phyloP scores from a whole-genome alignment of 35 echinoderm and acorn worm species.

The Apostichopus californicus region DNA sequence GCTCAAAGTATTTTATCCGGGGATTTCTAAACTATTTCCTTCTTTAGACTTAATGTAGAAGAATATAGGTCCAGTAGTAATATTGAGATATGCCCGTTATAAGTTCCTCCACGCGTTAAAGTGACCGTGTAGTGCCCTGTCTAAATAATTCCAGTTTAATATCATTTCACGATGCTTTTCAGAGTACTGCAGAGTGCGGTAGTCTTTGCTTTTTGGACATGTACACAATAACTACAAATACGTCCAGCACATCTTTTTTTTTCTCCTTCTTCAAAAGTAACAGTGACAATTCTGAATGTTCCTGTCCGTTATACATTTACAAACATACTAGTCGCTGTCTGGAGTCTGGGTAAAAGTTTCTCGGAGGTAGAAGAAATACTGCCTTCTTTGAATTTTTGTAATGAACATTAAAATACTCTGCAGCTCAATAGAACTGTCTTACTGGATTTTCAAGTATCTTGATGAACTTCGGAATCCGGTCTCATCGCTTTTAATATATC shows the following conservation, averaged over 20 bases:
- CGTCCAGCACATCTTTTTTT: conserved; percentile 48
- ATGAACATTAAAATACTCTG: too few species aligned
- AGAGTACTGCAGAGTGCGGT: background rate
- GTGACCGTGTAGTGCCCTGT: background rate
- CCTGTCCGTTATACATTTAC: conserved; percentile 37
- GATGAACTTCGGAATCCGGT: too few species aligned
- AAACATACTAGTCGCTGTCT: background rate
- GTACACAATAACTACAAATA: conserved; percentile 49
- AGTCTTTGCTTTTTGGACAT: background rate
- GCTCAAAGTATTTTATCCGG: too few species aligned
- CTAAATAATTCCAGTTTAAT: conserved; percentile 15
- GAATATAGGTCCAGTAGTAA: too few species aligned
- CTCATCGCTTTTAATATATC: too few species aligned
- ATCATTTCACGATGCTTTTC: conserved; percentile 3
- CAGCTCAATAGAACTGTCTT: too few species aligned
- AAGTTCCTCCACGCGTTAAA: conserved; percentile 13
- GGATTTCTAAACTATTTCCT: too few species aligned
- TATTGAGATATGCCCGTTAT: too few species aligned
- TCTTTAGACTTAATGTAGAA: too few species aligned
- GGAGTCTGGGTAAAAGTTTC: background rate
- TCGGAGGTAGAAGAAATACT: background rate
- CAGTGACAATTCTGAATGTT: conserved; percentile 61
- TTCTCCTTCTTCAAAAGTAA: conserved; percentile 31
- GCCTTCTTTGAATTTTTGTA: background rate
- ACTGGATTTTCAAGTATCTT: too few species aligned